Percentiles rank a stretch among this genome's conserved stretches.
phyloP scores from a whole-genome alignment of 2,888 invertebrate species.

The Phyllotreta striolata region DNA sequence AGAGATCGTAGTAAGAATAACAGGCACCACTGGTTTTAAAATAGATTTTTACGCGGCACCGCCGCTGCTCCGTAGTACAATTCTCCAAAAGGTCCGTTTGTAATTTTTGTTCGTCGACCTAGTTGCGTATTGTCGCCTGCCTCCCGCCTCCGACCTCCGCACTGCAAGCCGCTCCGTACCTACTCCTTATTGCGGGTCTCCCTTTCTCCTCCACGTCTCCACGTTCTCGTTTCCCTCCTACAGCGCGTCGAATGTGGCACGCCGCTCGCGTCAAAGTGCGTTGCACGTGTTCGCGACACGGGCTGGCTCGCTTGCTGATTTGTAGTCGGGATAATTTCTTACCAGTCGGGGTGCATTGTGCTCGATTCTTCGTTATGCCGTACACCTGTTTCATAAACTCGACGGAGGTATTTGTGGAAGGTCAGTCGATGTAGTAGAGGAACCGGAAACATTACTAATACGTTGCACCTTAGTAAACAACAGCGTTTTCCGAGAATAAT shows the following conservation, averaged over 20 bases:
- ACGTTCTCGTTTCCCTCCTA: constrained; percentile 28
- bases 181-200: constrained; percentile 22
- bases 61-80: constrained; percentile 48
- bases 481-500: constrained; percentile 5
- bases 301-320: constrained; percentile 22
- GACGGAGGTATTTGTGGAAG: no score
- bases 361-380: not conserved
- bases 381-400: not conserved
- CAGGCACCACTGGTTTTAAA: not conserved
- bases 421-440: not conserved
- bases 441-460: constrained; percentile 11
- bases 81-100: constrained; percentile 51
- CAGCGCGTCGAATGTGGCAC: constrained; percentile 27
- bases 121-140: constrained; percentile 41
- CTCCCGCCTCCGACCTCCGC: constrained; percentile 41
- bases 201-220: constrained; percentile 5
- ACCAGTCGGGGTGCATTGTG: constrained; percentile 5
- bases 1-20: not conserved
- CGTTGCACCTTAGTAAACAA: constrained; percentile 4
- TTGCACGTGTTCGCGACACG: constrained; percentile 44
- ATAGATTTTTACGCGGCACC: constrained; percentile 6
- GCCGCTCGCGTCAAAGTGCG: constrained; percentile 35
- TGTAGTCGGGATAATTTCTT: constrained; percentile 6
- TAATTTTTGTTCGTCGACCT: constrained; percentile 45
- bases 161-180: constrained; percentile 35